Evolutionary conservation across 35 echinoderm and acorn worm genomes (phyloP).

Genomic region (Heliocidaris erythrogramma): DNA sequence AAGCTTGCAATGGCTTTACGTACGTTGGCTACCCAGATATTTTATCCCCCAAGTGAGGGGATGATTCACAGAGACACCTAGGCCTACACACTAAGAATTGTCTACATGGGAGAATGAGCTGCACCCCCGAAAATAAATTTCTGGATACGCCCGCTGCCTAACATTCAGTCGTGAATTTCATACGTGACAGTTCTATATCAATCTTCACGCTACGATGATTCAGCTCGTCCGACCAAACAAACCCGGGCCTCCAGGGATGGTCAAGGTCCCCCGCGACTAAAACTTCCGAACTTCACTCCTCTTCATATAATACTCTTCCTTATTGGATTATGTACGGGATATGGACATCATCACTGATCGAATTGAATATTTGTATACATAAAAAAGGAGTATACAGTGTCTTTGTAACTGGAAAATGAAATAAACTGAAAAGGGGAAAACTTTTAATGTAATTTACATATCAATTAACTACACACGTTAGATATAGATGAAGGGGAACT

Average conservation of each 20-base stretch:
- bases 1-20: too few species aligned
- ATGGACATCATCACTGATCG: neutral
- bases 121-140: neutral
- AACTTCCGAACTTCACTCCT: neutral
- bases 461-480: too few species aligned
- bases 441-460: too few species aligned
- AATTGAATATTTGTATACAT: neutral
- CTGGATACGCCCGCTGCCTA: neutral
- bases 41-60: neutral
- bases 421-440: too few species aligned
- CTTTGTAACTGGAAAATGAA: too few species aligned
- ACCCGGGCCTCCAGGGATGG: neutral
- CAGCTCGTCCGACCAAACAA: neutral
- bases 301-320: neutral
- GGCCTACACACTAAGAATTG: too few species aligned
- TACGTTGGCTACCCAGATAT: too few species aligned
- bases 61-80: too few species aligned
- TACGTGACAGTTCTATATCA: constrained; percentile 10
- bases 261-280: neutral
- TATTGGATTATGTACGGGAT: neutral
- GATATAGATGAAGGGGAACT: too few species aligned
- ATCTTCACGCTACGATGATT: constrained; percentile 15
- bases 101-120: too few species aligned
- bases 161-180: neutral
- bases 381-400: neutral